Evolutionary conservation across 64 coral and sea anemone species (phyloP).

Genomic region (Hydrozoanthus tunicans): DNA sequence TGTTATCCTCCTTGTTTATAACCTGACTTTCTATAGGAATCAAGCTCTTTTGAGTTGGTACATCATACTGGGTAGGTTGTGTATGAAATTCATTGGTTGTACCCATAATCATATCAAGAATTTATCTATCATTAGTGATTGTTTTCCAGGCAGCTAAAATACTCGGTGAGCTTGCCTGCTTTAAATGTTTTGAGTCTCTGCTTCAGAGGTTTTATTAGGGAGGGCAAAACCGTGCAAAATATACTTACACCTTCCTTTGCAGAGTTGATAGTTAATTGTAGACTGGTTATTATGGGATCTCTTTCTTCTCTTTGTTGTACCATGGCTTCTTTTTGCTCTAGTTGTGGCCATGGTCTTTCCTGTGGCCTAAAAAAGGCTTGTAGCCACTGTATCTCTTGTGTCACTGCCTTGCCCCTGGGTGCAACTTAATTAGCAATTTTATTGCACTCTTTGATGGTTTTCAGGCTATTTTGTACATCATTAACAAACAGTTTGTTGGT

Average conservation of each 20-base stretch:
- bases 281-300: constrained; percentile 14
- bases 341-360: neutral
- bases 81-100: too few relatives aligned
- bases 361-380: constrained; percentile 61
- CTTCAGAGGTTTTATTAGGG: too few relatives aligned
- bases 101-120: too few relatives aligned
- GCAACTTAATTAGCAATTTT: constrained; percentile 8
- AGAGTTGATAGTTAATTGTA: constrained; percentile 6
- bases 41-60: too few relatives aligned
- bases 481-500: constrained; percentile 30
- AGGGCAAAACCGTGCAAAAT: too few relatives aligned
- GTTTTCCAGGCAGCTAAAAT: too few relatives aligned
- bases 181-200: too few relatives aligned
- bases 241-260: neutral
- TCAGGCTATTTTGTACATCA: constrained; percentile 3
- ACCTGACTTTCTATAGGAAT: too few relatives aligned
- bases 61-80: too few relatives aligned
- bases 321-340: neutral
- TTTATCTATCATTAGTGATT: too few relatives aligned
- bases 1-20: too few relatives aligned
- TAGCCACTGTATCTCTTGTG: neutral
- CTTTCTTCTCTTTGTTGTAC: constrained; percentile 16
- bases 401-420: neutral
- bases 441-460: neutral
- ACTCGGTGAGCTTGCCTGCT: too few relatives aligned